Evolutionary conservation across 2,888 invertebrate genomes (phyloP).

Genomic region (Eupithecia pulchellata): DNA sequence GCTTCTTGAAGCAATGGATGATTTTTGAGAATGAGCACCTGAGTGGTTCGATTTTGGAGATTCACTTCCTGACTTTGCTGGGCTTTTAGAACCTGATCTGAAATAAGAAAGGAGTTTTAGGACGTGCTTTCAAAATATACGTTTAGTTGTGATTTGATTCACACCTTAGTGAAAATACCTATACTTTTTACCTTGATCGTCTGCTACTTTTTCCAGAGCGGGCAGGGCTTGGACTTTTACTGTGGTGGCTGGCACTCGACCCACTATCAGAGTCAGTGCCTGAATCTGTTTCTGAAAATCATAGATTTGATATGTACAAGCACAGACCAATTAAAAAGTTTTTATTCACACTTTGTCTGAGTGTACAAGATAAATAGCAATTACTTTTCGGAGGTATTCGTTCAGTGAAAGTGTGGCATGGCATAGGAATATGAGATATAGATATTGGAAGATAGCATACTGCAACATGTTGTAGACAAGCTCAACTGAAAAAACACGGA

Average conservation of each 20-base stretch:
- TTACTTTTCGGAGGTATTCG: not conserved
- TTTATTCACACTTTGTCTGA: too few species aligned
- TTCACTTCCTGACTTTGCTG: constrained; percentile 72
- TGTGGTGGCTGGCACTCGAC: constrained; percentile 74
- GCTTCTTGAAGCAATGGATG: constrained; percentile 74
- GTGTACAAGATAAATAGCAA: not conserved
- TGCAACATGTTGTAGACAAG: not conserved
- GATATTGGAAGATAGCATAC: not conserved
- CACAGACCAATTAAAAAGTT: too few species aligned
- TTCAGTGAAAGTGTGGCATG: not conserved
- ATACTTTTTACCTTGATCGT: constrained; percentile 64
- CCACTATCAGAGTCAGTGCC: constrained; percentile 81
- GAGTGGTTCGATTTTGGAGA: constrained; percentile 76
- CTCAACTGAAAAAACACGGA: not conserved
- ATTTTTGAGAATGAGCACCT: constrained; percentile 61
- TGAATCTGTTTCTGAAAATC: constrained; percentile 71
- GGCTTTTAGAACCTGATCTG: constrained; percentile 76
- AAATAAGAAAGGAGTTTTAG: constrained; percentile 28
- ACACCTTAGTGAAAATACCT: not conserved
- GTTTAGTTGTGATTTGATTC: not conserved
- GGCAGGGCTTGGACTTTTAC: constrained; percentile 76
- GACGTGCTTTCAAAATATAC: not conserved
- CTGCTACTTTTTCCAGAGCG: constrained; percentile 74
- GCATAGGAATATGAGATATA: not conserved
- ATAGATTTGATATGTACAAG: not conserved